Percentiles rank a stretch among this genome's conserved stretches.
phyloP scores from a whole-genome alignment of 2,113 vertebrate genomes.

The Carassius carassius region DNA sequence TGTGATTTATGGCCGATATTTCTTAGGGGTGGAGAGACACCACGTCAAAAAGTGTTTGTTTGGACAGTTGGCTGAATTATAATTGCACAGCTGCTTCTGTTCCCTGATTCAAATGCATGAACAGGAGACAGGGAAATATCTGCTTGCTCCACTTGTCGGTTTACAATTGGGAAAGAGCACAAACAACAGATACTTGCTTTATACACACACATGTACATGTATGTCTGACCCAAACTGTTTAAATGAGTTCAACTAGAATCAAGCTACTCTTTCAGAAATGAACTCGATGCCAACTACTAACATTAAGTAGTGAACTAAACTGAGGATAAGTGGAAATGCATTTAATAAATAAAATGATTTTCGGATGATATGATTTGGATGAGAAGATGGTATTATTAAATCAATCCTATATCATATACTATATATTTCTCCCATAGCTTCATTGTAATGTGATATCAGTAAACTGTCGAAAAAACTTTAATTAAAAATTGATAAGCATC shows the following conservation, averaged over 20 bases:
- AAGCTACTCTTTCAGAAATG: neutral
- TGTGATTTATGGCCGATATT: conserved; percentile 29
- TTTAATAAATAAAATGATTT: neutral
- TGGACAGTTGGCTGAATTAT: conserved; percentile 3
- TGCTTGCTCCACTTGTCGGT: neutral
- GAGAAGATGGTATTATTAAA: no score
- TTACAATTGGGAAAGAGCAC: neutral
- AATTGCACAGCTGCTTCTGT: conserved; percentile 26
- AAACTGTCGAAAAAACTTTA: no score
- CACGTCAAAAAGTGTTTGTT: conserved; percentile 20
- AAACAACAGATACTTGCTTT: neutral
- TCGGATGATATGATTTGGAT: no score
- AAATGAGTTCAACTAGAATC: neutral
- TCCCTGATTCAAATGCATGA: conserved; percentile 1
- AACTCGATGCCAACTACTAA: neutral
- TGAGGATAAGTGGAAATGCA: neutral
- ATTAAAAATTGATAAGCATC: no score
- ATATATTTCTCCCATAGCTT: no score
- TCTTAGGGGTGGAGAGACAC: conserved; percentile 7
- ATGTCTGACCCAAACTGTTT: neutral
- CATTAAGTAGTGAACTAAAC: neutral
- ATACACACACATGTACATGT: neutral
- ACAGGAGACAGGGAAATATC: neutral
- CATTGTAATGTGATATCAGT: no score
- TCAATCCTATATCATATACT: no score